These are phyloP conservation scores for Chiloscyllium plagiosum DNA, from an alignment of 2,113 vertebrate species.

Conservation along the genomic window DNA sequence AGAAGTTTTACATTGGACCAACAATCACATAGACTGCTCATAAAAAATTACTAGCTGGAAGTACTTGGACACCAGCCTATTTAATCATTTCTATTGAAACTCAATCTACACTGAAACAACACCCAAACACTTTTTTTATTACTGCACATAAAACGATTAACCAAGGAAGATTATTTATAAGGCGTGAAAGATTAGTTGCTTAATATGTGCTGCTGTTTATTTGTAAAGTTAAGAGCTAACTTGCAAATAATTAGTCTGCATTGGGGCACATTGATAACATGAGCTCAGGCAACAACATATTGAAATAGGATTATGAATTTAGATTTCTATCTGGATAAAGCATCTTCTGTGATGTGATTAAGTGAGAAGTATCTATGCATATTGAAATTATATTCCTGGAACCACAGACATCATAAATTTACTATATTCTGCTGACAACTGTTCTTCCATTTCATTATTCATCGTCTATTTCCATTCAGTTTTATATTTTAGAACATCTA, in stretches of 20 bases:
- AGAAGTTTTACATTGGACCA: slow-evolving; percentile 14
- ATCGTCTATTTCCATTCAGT: not conserved
- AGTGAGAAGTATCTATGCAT: not conserved
- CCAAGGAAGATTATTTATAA: not conserved
- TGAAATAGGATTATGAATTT: not conserved
- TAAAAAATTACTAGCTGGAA: not conserved
- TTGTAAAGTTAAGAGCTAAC: not conserved
- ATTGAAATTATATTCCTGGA: not conserved
- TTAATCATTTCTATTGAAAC: not conserved
- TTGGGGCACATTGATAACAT: not conserved
- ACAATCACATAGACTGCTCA: not conserved
- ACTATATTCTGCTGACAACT: not conserved
- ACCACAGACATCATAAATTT: not conserved
- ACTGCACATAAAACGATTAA: not conserved
- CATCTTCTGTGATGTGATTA: not conserved
- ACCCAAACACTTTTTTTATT: not conserved
- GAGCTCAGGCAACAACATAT: not conserved
- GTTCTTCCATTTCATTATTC: not conserved
- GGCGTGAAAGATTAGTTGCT: slow-evolving; percentile 1
- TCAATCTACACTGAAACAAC: not conserved
- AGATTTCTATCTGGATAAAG: not conserved
- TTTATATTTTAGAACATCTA: not conserved
- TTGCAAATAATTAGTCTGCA: not conserved
- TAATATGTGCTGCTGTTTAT: not conserved
- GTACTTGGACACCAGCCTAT: not conserved